Evolutionary conservation across 2,888 invertebrate genomes (phyloP), one percentile per base, ranked within the genome.

Genomic region (Euproctis similis): DNA sequence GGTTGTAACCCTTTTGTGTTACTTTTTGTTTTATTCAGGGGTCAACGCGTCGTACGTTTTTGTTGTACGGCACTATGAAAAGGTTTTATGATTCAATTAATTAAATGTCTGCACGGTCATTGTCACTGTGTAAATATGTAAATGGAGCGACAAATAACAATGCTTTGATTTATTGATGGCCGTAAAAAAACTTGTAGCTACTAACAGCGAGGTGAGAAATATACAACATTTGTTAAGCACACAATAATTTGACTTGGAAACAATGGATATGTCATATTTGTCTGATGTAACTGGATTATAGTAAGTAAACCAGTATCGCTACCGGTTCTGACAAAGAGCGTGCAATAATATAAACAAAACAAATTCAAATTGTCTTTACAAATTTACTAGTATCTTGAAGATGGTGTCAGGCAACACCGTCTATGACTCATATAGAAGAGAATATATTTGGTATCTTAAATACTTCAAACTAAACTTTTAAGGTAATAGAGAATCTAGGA

Each of bases 81-180:
- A 72, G 77, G 68, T 78, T n/a, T 82, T 81, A 78, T 78, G 72
- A 77, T 78, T 81, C 82, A 82, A 84, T 84, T 82, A 84, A 82
- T 82, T 82, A 84, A 80, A 82, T 69, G 82, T 74, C 68, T 70
- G 62, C 62, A 74, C 76, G 81, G 81, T 80, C 78, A 77, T 81
- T 81, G 82, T 82, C 70, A 61, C 59, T 67, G 60, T 71, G 69
- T 70, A 78, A 81, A 82, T 82, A 84, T 82, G 82, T 62, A 73
- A 80, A 82, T 82, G 66, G 70, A 66, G 52, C 39, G 50, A 62
- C 52, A 51, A 53, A 47, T 64, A 81, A 81, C 82, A 82, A 81
- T 68, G 72, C 62, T 39, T 49, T 82, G 82, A 84, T 84, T 82
- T 84, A 84, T 82, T 66, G 62, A 52, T 34, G 36, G 50, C 51